Base-by-base conservation (phyloP, 2,888 invertebrate species). In the Zootermopsis nevadensis region DNA sequence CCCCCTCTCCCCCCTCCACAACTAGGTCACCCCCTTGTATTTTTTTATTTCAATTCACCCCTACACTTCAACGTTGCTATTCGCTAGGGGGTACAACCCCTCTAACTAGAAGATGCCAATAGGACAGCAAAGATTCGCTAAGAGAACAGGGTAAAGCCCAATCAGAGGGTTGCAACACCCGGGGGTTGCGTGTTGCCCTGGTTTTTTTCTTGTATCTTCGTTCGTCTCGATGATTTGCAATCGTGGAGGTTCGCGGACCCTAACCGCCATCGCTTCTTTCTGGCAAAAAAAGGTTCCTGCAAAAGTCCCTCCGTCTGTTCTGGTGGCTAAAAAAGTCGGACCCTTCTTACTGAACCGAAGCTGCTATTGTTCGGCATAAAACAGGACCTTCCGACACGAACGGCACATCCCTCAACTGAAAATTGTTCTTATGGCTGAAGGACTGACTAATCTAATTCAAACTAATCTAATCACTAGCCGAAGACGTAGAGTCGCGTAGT, bases 51-150 rank as follows among this genome's bases (percentile, higher is more conserved):
- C 72, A 55, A 80, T 38, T 55, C 74, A 27, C 77, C 82, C 69
- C 53, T 55, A 33, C 82, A 60, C 48, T 15, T 35, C 38, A 22
- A 33, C 55, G 30, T 72, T 67, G 80, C 79, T 69, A 83, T 83
- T 83, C 83, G 83, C 74, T 53, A 72, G 79, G 79, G 69, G 33
- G 27, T 74, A 30, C 48, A 48, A 60, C 77, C 83, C 83, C 80
- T 80, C 48, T 35, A 35, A 38, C 19, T n/a, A 24, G 53, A 38
- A 27, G 22, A 67, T 72, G 74, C 84, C 84, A 84, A 84, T 84
- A 80, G 82, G 74, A 74, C 53, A 80, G 53, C 33, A 74, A 74
- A 82, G 84, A 82, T 84, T 84, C 82, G 84, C 84, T 74, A 81
- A 22, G 42, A 60, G 60, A 60, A 60, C 27, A 69, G 81, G 48